Percentiles rank a stretch among this genome's conserved stretches.
Evolutionary conservation across 2,888 invertebrate species (phyloP).

Genomic region (Melieria crassipennis): DNA sequence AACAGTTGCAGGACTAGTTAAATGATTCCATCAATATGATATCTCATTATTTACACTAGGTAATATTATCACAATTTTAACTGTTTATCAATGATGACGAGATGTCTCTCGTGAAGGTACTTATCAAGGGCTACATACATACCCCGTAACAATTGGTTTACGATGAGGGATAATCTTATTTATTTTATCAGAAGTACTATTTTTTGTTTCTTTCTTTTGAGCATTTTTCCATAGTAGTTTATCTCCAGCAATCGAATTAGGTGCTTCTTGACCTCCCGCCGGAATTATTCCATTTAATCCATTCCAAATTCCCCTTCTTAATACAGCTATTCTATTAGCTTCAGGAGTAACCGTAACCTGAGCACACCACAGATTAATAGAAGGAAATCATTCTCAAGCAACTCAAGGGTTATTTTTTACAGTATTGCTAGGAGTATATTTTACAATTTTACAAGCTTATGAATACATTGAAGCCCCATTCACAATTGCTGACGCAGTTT

Average conservation of each 20-base stretch:
- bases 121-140: conserved; percentile 73
- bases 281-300: conserved; percentile 74
- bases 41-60: conserved; percentile 68
- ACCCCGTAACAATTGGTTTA: conserved; percentile 70
- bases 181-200: conserved; percentile 76
- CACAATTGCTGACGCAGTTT: conserved; percentile 71
- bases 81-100: conserved; percentile 75
- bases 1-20: conserved; percentile 69
- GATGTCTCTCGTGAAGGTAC: conserved; percentile 76
- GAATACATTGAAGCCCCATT: conserved; percentile 76
- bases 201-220: conserved; percentile 72
- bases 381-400: conserved; percentile 67
- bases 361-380: conserved; percentile 70
- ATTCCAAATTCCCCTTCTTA: conserved; percentile 76
- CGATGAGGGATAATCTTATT: conserved; percentile 79
- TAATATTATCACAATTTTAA: conserved; percentile 46
- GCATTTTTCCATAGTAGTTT: conserved; percentile 63
- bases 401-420: conserved; percentile 68
- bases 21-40: conserved; percentile 72
- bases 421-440: conserved; percentile 72
- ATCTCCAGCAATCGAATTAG: conserved; percentile 70
- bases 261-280: conserved; percentile 73
- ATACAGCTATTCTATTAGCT: conserved; percentile 77
- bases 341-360: conserved; percentile 77
- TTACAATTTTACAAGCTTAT: conserved; percentile 73